Evolutionary conservation across 2,888 invertebrate genomes (phyloP), one percentile per base, ranked within the genome.

Genomic region (Pantelozetes paolii): DNA sequence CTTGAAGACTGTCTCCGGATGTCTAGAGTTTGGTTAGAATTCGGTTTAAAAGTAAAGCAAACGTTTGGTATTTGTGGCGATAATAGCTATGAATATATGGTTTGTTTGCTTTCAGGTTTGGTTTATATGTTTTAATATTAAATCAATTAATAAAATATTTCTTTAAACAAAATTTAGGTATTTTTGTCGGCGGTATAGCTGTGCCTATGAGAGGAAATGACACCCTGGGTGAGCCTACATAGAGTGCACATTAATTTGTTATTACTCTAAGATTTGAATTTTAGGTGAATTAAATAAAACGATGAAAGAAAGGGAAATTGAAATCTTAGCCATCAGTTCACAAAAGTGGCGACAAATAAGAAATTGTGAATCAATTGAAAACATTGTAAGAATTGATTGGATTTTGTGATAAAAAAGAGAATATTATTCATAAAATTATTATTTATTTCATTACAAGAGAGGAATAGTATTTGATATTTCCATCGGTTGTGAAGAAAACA

Each of bases 31-130:
- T 54, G 54, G 54, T 13, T 54, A 2, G n/a, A 20, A 20, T 54
- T 54, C 11, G 54, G 54, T 11, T n/a, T 54, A 18, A 20, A 54
- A 54, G 20, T 11, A n/a, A 20, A 54, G 20, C 5, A 54, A 5
- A 54, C 9, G 26, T 54, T 54, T n/a, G 54, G 9, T 6, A 20
- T 54, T 20, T 54, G 20, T 54, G 54, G 54, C 1, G 54, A 54
- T 15, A 54, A 54, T 54, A 6, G 54, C 26, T 54, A 54, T 54
- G 54, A 54, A 54, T 54, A 54, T 54, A 54, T 54, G 26, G 54
- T 54, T 26, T 54, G 54, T 26, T 23, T 54, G 11, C 23, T 54
- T 2, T 54, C 54, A 54, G n/a, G n/a, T n/a, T n/a, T n/a, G 54
- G 54, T 26, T 18, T 2, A 54, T 18, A 45, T 2, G 3, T 2